Evolutionary conservation across 2,797 vertebrate genomes (phyloP).

Genomic region (Notolepis coatsorum): DNA sequence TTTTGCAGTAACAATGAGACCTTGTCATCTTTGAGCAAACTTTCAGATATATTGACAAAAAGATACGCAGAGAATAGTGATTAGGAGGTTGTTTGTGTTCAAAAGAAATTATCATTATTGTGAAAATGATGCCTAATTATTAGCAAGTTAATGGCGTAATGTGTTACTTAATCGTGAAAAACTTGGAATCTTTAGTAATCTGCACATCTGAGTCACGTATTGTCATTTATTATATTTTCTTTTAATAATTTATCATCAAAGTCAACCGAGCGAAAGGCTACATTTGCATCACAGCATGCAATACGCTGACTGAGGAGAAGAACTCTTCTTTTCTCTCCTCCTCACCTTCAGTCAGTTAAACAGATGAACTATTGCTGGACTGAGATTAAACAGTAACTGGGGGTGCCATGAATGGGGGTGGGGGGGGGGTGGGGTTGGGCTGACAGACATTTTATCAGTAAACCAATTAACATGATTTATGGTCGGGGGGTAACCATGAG

Average conservation of each 20-base stretch:
- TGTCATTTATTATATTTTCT: constrained; percentile 6
- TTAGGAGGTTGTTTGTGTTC: constrained; percentile 41
- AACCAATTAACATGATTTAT: constrained; percentile 86
- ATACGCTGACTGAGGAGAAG: constrained; percentile 46
- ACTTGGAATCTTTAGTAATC: not conserved
- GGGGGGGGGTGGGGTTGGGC: too few relatives aligned
- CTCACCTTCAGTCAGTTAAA: constrained; percentile 72
- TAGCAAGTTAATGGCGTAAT: constrained; percentile 4
- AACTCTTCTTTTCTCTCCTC: constrained; percentile 58
- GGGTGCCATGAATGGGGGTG: constrained; percentile 68
- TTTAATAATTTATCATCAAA: constrained; percentile 57
- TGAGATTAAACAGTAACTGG: constrained; percentile 78
- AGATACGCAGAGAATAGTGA: constrained; percentile 33
- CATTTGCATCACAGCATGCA: constrained; percentile 63
- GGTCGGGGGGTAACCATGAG: constrained; percentile 65
- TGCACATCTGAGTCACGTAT: not conserved
- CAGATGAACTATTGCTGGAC: constrained; percentile 75
- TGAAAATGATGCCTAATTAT: constrained; percentile 16
- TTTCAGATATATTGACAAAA: constrained; percentile 17
- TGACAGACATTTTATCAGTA: constrained; percentile 81
- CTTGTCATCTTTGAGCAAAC: constrained; percentile 47
- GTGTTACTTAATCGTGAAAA: constrained; percentile 3
- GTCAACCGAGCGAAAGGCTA: constrained; percentile 40
- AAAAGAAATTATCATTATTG: constrained; percentile 42
- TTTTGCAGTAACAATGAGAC: constrained; percentile 50